phyloP scores from a whole-genome alignment of 1,140 invertebrate species.

The Polyergus mexicanus region DNA sequence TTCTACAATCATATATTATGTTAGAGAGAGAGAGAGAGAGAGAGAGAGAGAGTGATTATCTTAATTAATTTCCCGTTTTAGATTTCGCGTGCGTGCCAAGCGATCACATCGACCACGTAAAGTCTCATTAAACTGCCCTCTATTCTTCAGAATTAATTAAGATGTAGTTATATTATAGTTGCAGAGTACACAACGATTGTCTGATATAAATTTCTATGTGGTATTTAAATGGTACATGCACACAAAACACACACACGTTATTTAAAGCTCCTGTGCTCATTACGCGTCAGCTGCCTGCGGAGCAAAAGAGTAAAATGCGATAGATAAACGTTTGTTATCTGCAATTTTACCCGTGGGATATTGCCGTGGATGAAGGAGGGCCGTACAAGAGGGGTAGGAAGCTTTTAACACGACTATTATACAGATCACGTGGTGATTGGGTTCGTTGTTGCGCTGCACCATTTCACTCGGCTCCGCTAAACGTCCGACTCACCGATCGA shows the following conservation, averaged over 20 bases:
- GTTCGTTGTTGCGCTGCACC: slow-evolving; percentile 78
- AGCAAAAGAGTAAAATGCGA: slow-evolving; percentile 68
- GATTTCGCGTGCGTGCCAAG: slow-evolving; percentile 67
- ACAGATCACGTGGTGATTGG: slow-evolving; percentile 85
- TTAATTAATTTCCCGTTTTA: slow-evolving; percentile 63
- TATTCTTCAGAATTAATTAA: slow-evolving; percentile 72
- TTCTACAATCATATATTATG: neutral
- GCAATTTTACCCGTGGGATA: slow-evolving; percentile 82
- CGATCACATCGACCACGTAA: slow-evolving; percentile 55
- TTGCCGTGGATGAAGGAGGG: slow-evolving; percentile 36
- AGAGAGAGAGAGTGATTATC: slow-evolving; percentile 39
- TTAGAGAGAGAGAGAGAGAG: slow-evolving; percentile 20
- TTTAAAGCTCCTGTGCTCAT: slow-evolving; percentile 51
- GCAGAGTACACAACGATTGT: slow-evolving; percentile 65
- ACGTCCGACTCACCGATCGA: slow-evolving; percentile 54
- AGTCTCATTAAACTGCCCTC: slow-evolving; percentile 71
- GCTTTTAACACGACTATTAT: slow-evolving; percentile 82
- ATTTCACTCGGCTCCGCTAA: slow-evolving; percentile 53
- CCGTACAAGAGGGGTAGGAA: slow-evolving; percentile 64
- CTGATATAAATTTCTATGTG: slow-evolving; percentile 66
- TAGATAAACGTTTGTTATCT: slow-evolving; percentile 81
- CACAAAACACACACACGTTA: neutral
- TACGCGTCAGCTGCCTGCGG: neutral
- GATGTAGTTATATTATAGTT: slow-evolving; percentile 67
- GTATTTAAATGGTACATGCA: neutral